Evolutionary conservation across 2,888 invertebrate species (phyloP).

Genomic region (Nephrotoma guestfalica): DNA sequence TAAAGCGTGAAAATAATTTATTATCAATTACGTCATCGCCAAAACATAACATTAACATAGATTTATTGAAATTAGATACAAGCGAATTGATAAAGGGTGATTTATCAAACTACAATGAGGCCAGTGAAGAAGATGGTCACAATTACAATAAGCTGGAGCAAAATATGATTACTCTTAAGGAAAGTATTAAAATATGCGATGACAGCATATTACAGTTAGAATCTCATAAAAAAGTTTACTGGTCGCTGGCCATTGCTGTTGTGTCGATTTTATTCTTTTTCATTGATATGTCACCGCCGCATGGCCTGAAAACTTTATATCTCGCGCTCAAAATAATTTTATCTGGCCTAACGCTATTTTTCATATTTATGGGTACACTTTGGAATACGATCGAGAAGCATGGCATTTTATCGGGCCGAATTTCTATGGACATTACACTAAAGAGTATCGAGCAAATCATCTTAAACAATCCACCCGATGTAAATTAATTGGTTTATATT

Average conservation of each 20-base stretch:
- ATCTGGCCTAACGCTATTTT: conserved; percentile 50
- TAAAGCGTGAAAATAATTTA: not conserved
- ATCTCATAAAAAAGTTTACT: conserved; percentile 26
- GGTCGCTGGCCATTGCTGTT: conserved; percentile 22
- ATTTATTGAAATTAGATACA: not conserved
- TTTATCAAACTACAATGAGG: not conserved
- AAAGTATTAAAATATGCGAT: conserved; percentile 26
- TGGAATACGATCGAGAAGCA: conserved; percentile 74
- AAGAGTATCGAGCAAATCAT: conserved; percentile 16
- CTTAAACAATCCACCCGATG: not conserved
- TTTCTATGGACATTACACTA: conserved; percentile 46
- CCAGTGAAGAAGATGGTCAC: not conserved
- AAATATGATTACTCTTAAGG: conserved; percentile 18
- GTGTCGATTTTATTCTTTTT: conserved; percentile 22
- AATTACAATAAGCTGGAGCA: not conserved
- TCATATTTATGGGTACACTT: conserved; percentile 60
- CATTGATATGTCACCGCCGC: conserved; percentile 23
- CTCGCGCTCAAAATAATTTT: conserved; percentile 44
- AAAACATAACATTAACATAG: not conserved
- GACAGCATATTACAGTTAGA: conserved; percentile 24
- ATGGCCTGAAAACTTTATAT: conserved; percentile 31
- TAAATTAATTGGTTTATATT: not conserved
- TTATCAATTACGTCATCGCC: not conserved
- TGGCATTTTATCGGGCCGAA: conserved; percentile 58
- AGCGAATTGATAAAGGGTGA: not conserved